Evolutionary conservation across 2,797 vertebrate species (phyloP).

Genomic region (Steatocranus sp.): DNA sequence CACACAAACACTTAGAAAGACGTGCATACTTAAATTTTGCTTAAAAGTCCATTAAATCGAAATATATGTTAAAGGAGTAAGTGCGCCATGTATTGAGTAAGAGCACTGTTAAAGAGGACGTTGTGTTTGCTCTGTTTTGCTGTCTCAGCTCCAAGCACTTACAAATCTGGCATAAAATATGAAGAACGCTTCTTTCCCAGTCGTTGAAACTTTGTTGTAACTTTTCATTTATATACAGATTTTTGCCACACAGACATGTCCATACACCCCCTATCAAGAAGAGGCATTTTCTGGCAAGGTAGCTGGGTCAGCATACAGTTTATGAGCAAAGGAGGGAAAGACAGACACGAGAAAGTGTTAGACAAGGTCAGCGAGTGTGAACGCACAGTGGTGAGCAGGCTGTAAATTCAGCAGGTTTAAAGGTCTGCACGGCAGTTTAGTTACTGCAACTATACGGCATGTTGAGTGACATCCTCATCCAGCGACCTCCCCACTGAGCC

Average conservation of each 20-base stretch:
- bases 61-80: neutral
- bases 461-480: constrained; percentile 65
- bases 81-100: neutral
- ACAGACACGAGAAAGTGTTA: neutral
- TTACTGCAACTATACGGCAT: constrained; percentile 13
- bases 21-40: neutral
- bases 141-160: neutral
- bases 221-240: neutral
- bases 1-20: neutral
- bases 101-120: neutral
- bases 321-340: neutral
- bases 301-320: neutral
- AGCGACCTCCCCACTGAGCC: constrained; percentile 2
- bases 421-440: constrained; percentile 34
- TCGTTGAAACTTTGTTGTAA: neutral
- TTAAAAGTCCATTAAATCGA: neutral
- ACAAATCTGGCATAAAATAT: neutral
- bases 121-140: neutral
- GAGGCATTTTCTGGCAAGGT: neutral
- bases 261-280: neutral
- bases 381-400: neutral
- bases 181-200: neutral
- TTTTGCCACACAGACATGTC: neutral
- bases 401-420: constrained; percentile 38
- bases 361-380: constrained; percentile 5